These are phyloP conservation scores for Drosophila robusta DNA, from an alignment of 2,888 invertebrate species.

Conservation along the genomic window DNA sequence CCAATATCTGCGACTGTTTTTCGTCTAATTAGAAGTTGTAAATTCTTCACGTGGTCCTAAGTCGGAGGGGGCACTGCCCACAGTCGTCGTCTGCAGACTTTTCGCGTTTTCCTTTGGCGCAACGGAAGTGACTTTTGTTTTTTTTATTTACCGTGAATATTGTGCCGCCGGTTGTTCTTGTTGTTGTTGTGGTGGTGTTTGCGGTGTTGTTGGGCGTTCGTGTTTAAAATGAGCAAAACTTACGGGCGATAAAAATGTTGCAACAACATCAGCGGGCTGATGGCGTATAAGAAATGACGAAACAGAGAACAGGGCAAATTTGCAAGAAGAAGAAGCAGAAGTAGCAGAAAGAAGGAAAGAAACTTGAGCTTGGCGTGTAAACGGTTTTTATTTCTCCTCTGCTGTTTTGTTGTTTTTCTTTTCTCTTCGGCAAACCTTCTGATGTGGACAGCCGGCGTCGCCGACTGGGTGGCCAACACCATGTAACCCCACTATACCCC, in stretches of 20 bases:
- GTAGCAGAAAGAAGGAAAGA: slow-evolving; percentile 35
- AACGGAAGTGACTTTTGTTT: slow-evolving; percentile 83
- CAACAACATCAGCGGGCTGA: slow-evolving; percentile 42
- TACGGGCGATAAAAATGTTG: slow-evolving; percentile 73
- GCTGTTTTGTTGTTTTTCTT: slow-evolving; percentile 27
- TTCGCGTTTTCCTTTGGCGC: slow-evolving; percentile 73
- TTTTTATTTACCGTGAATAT: slow-evolving; percentile 77
- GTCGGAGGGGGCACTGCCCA: slow-evolving; percentile 35
- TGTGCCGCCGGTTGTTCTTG: slow-evolving; percentile 65
- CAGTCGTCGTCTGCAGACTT: slow-evolving; percentile 64
- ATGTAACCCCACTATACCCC: background rate
- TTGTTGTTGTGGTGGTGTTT: slow-evolving; percentile 34
- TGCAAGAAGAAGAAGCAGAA: slow-evolving; percentile 42
- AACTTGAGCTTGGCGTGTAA: slow-evolving; percentile 69
- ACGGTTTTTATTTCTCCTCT: slow-evolving; percentile 57
- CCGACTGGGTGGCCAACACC: slow-evolving; percentile 64
- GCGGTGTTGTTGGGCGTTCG: slow-evolving; percentile 56
- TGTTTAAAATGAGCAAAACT: slow-evolving; percentile 78
- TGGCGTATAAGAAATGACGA: slow-evolving; percentile 67
- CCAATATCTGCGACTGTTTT: slow-evolving; percentile 37
- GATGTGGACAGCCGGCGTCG: slow-evolving; percentile 63
- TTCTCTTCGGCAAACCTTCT: slow-evolving; percentile 41
- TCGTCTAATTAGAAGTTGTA: slow-evolving; percentile 54
- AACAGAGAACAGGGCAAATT: slow-evolving; percentile 49
- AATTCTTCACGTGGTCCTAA: slow-evolving; percentile 27